Base-by-base conservation (phyloP, 2,888 invertebrate genomes). In the Acanthococcus lagerstroemiae region DNA sequence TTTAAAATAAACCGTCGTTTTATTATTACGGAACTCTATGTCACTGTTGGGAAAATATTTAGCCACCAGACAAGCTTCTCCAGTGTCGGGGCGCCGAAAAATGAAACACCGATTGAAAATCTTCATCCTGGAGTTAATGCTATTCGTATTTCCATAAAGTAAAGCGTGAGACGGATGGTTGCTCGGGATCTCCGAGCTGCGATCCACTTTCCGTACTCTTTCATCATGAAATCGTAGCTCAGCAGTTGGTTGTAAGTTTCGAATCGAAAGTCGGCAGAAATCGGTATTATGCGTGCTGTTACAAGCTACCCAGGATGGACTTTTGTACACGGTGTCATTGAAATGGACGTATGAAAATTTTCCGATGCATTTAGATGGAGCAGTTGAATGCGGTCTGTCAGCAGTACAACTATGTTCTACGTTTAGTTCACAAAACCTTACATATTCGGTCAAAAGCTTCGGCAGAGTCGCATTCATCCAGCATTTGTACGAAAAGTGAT, bases 271-370 rank as follows among this genome's bases (percentile, higher is more conserved):
- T 7, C 7, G 37, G 4, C 19, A 19, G 12, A 15, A 15, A 6
- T 24, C 19, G 15, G 44, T 4, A 24, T 12, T 70, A 15, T 73
- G 71, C 19, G 75, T 74, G 46, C 74, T 72, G 70, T 78, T 78
- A 70, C 79, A 79, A 45, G 76, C 71, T 21, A 78, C 79, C 69
- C 79, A 79, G 69, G 79, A 78, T 0, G 75, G 74, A 70, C 79
- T 79, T 65, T 77, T 72, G 71, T 75, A 79, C 2, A 73, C 73
- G n/a, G 72, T 71, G 19, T 72, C 71, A n/a, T 72, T 72, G 63
- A 74, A 71, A 71, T 76, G 78, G 12, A 77, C 75, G 22, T 75
- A 72, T 1, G 76, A 75, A 3, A 77, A 78, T 72, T 78, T 78
- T 15, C 76, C 76, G 57, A 73, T 17, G 15, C 79, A 79, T 5